Conservation (phyloP, 2,888 invertebrate species). For the Podabrus alpinus region DNA sequence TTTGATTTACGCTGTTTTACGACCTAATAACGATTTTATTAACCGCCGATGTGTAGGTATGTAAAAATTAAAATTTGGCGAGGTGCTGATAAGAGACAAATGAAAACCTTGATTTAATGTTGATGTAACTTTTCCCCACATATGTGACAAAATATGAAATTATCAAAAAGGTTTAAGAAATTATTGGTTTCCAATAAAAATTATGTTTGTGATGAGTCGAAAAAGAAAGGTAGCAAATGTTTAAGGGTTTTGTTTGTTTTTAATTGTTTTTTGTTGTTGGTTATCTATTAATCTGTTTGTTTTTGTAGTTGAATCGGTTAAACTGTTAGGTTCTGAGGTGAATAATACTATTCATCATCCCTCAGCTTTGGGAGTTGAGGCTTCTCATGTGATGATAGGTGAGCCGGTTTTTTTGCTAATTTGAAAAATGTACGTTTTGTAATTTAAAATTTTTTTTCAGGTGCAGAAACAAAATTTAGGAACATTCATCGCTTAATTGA, state of each 20-base stretch:
- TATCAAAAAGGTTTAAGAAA: background rate
- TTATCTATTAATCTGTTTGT: background rate
- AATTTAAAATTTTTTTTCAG: slow-evolving; percentile 7
- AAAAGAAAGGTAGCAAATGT: no score
- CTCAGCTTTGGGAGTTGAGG: slow-evolving; percentile 50
- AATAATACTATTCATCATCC: slow-evolving; percentile 54
- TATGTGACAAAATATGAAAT: background rate
- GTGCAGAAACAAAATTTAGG: slow-evolving; percentile 24
- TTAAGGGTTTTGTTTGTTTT: background rate
- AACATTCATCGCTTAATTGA: slow-evolving; percentile 55
- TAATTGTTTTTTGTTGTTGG: background rate
- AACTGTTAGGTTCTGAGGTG: slow-evolving; percentile 50
- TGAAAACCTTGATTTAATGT: background rate
- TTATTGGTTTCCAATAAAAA: background rate
- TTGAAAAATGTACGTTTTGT: background rate
- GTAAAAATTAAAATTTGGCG: background rate
- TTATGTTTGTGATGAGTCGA: background rate
- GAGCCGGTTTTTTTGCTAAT: background rate
- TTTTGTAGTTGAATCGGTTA: slow-evolving; percentile 49
- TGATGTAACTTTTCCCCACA: background rate
- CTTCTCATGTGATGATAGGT: slow-evolving; percentile 36
- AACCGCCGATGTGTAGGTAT: background rate
- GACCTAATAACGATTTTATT: background rate
- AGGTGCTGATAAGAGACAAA: background rate
- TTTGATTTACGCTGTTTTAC: background rate